Conservation (phyloP, 2,888 invertebrate genomes). For the Troides helena region DNA sequence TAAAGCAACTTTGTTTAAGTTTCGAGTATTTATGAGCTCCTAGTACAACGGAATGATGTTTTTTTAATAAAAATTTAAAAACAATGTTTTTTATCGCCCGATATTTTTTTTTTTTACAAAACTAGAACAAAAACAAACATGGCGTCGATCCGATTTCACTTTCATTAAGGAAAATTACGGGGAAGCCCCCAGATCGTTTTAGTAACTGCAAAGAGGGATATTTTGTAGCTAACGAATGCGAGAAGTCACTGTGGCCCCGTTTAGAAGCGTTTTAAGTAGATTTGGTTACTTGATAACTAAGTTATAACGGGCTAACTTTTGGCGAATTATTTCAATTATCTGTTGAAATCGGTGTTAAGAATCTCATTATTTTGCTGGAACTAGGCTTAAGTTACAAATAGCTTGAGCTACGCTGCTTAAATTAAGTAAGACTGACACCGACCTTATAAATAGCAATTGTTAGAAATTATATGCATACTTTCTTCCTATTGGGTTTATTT, state of each 20-base stretch:
- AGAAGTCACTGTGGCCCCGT: conserved; percentile 1
- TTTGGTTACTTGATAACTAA: conserved; percentile 12
- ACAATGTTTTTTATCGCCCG: background rate
- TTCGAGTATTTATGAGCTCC: background rate
- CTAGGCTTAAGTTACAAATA: background rate
- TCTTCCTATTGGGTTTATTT: no score
- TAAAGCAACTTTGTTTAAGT: background rate
- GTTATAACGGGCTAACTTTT: conserved; percentile 12
- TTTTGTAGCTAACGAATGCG: background rate
- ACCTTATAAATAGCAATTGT: no score
- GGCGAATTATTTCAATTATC: conserved; percentile 5
- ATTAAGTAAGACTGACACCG: no score
- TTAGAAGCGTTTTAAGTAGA: conserved; percentile 1
- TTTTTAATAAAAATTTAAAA: background rate
- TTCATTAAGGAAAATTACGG: background rate
- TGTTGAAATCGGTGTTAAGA: background rate
- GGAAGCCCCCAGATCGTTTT: background rate
- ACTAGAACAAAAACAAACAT: background rate
- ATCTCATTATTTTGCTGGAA: background rate
- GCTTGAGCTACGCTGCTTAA: background rate
- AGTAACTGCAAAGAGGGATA: background rate
- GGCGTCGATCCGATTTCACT: background rate
- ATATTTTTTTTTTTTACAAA: background rate
- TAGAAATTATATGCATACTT: no score
- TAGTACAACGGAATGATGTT: background rate